A percentile compares a stretch with the other conserved stretches of the same genome.
phyloP scores from a whole-genome alignment of 2,113 vertebrate species.

The Turnix velox region DNA sequence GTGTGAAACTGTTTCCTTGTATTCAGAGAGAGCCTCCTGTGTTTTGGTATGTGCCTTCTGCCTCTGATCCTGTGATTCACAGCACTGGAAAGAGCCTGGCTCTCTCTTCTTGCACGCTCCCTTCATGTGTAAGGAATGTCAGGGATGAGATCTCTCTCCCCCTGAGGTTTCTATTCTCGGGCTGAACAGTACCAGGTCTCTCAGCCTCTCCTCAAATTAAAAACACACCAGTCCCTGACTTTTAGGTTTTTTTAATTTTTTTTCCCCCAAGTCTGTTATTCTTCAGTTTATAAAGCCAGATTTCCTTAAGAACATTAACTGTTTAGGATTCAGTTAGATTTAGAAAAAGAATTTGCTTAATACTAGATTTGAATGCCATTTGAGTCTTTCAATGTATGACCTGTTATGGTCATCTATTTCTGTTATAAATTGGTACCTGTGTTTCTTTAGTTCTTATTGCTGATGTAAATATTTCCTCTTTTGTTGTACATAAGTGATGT shows the following conservation, averaged over 20 bases:
- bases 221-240: background rate
- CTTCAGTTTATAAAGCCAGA: background rate
- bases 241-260: background rate
- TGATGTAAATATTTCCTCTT: background rate
- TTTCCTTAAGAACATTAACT: background rate
- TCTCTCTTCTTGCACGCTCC: background rate
- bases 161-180: background rate
- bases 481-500: background rate
- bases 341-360: background rate
- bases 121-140: background rate
- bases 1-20: background rate
- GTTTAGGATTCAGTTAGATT: background rate
- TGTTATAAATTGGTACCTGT: background rate
- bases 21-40: background rate
- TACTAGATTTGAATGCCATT: background rate
- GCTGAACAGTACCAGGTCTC: background rate
- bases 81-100: background rate
- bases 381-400: background rate
- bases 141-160: background rate
- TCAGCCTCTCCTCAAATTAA: background rate
- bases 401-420: background rate
- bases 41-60: background rate
- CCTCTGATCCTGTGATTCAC: background rate
- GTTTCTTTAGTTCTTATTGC: background rate
- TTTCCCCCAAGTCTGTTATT: background rate